Conservation (phyloP, 2,797 vertebrate species). For the Sebastes nivosus region DNA sequence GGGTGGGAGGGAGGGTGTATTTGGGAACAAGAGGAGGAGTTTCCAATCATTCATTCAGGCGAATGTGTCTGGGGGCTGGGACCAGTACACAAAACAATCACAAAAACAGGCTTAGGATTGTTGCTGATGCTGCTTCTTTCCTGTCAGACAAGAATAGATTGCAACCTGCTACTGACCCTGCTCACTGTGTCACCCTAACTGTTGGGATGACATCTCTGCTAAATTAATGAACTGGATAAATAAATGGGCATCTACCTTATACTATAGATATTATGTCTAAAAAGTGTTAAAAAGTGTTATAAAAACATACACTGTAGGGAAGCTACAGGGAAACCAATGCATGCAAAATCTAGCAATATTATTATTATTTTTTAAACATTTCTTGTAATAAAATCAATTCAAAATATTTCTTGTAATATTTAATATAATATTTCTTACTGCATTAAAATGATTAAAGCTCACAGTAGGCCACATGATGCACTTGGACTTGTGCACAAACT, state of each 20-base stretch:
- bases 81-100: conserved; percentile 53
- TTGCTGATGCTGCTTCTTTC: conserved; percentile 45
- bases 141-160: conserved; percentile 25
- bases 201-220: neutral
- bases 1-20: neutral
- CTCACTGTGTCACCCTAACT: neutral
- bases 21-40: conserved; percentile 31
- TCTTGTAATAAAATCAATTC: neutral
- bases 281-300: neutral
- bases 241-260: neutral
- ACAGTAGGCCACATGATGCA: neutral
- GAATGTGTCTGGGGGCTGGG: neutral
- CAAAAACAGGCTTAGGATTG: conserved; percentile 55
- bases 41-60: conserved; percentile 59
- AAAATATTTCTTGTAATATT: neutral
- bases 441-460: neutral
- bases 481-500: neutral
- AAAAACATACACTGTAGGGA: neutral
- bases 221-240: neutral
- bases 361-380: neutral
- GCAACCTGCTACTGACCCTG: conserved; percentile 6
- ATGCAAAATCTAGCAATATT: neutral
- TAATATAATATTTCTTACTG: neutral
- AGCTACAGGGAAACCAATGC: neutral
- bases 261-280: neutral